Evolutionary conservation across 2,113 vertebrate species (phyloP).

Genomic region (Cyprichromis sp.): DNA sequence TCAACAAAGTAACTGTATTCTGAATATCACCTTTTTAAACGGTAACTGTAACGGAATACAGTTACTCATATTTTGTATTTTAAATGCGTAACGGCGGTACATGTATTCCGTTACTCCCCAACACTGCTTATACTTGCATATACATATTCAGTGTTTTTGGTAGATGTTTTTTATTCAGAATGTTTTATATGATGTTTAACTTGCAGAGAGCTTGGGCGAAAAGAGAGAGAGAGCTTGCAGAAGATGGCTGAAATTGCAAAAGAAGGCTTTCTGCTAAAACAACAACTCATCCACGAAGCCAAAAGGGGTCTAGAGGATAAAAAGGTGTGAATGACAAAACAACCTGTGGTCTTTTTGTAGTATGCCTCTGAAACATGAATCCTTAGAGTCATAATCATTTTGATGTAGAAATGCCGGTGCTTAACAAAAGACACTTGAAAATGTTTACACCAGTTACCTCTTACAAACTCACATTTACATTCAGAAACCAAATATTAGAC

Average conservation of each 20-base stretch:
- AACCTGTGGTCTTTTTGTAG: not conserved
- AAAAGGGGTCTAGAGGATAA: constrained; percentile 81
- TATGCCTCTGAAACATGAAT: not conserved
- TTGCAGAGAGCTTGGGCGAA: constrained; percentile 79
- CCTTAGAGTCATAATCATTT: not conserved
- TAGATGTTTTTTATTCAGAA: not conserved
- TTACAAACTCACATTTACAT: not conserved
- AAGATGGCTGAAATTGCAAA: constrained; percentile 81
- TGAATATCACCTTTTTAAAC: too few relatives aligned
- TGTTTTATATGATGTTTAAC: not conserved
- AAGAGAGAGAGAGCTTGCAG: constrained; percentile 79
- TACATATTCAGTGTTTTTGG: not conserved
- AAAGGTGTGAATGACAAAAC: constrained; percentile 64
- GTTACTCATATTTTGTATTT: too few relatives aligned
- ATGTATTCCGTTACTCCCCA: too few relatives aligned
- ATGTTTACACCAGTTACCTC: not conserved
- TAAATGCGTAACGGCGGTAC: too few relatives aligned
- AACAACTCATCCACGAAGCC: constrained; percentile 82
- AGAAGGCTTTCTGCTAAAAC: constrained; percentile 83
- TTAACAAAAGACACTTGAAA: not conserved
- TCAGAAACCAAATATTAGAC: not conserved
- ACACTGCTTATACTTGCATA: not conserved
- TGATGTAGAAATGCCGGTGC: not conserved
- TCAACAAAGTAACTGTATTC: too few relatives aligned
- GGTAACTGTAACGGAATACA: too few relatives aligned